Evolutionary conservation across 2,888 invertebrate species (phyloP).

Genomic region (Hemaris fuciformis): DNA sequence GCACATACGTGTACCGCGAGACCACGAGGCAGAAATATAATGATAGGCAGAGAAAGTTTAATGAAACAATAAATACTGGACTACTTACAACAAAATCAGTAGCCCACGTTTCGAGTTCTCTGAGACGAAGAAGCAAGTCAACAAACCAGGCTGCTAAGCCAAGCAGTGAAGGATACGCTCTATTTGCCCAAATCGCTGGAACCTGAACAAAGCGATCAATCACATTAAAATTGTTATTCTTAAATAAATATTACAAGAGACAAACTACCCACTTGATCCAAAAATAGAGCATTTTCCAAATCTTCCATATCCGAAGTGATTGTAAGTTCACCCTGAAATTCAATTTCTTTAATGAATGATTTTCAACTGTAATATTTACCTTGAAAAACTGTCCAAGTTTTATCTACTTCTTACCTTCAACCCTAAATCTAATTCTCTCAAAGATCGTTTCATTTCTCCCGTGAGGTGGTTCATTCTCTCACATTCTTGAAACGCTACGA

Average conservation of each 20-base stretch:
- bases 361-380: no score
- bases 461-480: constrained; percentile 97
- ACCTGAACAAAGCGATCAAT: constrained; percentile 72
- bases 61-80: no score
- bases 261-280: constrained; percentile 85
- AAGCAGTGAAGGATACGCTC: constrained; percentile 95
- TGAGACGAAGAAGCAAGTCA: constrained; percentile 91
- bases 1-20: no score
- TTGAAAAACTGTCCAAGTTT: no score
- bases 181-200: constrained; percentile 91
- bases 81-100: constrained; percentile 92
- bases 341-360: no score
- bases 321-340: constrained; percentile 93
- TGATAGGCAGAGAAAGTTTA: no score
- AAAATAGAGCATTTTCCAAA: constrained; percentile 93
- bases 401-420: constrained; percentile 84
- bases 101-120: constrained; percentile 96
- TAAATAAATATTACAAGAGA: not conserved
- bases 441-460: constrained; percentile 93
- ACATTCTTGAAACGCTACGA: constrained; percentile 97
- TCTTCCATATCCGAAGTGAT: constrained; percentile 98
- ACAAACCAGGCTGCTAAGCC: constrained; percentile 96
- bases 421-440: constrained; percentile 95
- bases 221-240: not conserved
- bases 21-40: no score